phyloP scores from a whole-genome alignment of 2,797 vertebrate genomes.

The Sebastes aleutianus region DNA sequence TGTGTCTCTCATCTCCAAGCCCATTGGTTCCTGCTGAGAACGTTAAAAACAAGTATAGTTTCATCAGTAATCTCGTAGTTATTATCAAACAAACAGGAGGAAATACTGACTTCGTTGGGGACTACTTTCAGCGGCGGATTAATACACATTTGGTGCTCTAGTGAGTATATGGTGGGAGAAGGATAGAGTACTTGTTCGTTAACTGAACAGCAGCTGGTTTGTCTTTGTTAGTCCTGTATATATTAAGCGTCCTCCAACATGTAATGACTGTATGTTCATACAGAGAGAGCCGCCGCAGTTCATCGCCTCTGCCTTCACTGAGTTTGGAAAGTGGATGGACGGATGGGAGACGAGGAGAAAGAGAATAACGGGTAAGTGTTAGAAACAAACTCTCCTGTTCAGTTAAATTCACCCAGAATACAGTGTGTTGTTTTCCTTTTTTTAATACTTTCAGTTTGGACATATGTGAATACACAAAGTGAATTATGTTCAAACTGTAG shows the following conservation, averaged over 20 bases:
- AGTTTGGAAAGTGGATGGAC: constrained; percentile 87
- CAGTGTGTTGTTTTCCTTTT: background rate
- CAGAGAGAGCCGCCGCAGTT: constrained; percentile 79
- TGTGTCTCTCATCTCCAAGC: no score
- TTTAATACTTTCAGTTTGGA: background rate
- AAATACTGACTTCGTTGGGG: no score
- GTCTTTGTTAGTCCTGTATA: no score
- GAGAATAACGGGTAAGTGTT: constrained; percentile 77
- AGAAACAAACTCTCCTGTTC: background rate
- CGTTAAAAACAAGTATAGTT: no score
- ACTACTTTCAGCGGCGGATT: no score
- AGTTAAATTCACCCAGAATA: background rate
- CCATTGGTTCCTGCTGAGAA: no score
- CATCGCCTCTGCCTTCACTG: constrained; percentile 76
- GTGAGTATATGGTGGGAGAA: background rate
- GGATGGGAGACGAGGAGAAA: constrained; percentile 89
- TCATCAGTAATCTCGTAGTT: no score
- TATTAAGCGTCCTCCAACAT: no score
- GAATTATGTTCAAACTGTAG: background rate
- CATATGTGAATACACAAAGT: background rate
- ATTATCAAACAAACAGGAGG: no score
- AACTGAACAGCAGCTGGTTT: background rate
- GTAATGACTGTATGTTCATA: background rate
- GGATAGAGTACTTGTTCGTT: background rate
- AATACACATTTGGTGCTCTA: background rate